Percentiles rank a stretch among this genome's conserved stretches.
Evolutionary conservation across 2,888 invertebrate species (phyloP).

Genomic region (Anthophora plumipes): DNA sequence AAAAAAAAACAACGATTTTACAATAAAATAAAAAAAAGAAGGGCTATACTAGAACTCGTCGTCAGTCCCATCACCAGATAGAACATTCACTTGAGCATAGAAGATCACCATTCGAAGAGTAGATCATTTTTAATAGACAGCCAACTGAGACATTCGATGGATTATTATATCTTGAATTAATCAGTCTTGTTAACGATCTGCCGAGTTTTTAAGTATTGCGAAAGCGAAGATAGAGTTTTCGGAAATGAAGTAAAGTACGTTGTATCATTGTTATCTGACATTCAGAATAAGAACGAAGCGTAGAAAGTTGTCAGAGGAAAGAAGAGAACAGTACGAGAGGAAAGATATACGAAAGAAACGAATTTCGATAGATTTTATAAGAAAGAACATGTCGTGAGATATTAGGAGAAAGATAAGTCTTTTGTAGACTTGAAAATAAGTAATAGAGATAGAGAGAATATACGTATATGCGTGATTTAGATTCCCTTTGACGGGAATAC

Average conservation of each 20-base stretch:
- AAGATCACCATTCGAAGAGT: slow-evolving; percentile 1
- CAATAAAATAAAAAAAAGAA: too few relatives aligned
- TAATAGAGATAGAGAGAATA: slow-evolving; percentile 49
- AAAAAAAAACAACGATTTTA: too few relatives aligned
- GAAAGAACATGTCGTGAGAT: not conserved
- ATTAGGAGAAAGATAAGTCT: not conserved
- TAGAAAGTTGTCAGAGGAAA: slow-evolving; percentile 14
- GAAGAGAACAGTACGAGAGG: slow-evolving; percentile 28
- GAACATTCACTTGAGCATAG: slow-evolving; percentile 22
- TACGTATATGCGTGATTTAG: slow-evolving; percentile 19
- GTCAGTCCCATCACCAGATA: not conserved
- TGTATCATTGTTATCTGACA: slow-evolving; percentile 29
- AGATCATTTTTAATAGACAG: not conserved
- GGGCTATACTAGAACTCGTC: too few relatives aligned
- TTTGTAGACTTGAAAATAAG: slow-evolving; percentile 3
- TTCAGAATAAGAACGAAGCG: slow-evolving; percentile 9
- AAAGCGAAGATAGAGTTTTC: not conserved
- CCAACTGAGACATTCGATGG: not conserved
- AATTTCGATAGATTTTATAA: not conserved
- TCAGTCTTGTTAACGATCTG: slow-evolving; percentile 22
- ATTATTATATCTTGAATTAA: slow-evolving; percentile 1
- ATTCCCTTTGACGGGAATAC: slow-evolving; percentile 76
- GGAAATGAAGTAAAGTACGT: slow-evolving; percentile 7
- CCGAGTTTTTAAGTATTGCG: not conserved
- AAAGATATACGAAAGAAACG: not conserved